Percentiles rank a stretch among this genome's conserved stretches.
Evolutionary conservation across 2,888 invertebrate species (phyloP).

Genomic region (Sarcophaga variegata): DNA sequence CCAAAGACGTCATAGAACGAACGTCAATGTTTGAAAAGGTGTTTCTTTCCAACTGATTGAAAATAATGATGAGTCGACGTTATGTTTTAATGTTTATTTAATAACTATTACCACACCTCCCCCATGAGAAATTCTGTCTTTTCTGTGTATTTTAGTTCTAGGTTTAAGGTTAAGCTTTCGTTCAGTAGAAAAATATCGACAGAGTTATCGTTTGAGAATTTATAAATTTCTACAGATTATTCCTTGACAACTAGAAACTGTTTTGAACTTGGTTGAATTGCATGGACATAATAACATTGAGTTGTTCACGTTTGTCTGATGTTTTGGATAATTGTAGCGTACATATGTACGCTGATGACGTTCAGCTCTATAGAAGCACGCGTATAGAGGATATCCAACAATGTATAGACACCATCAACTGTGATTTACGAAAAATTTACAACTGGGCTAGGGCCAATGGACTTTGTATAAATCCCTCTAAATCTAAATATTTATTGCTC

Average conservation of each 20-base stretch:
- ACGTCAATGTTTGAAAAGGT: background rate
- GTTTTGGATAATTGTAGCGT: no score
- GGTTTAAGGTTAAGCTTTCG: background rate
- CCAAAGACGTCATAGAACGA: background rate
- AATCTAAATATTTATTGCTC: no score
- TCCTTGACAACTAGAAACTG: background rate
- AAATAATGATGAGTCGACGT: background rate
- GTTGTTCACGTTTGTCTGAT: background rate
- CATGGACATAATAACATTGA: conserved; percentile 27
- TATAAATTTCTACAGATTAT: background rate
- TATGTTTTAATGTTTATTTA: background rate
- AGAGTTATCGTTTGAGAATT: background rate
- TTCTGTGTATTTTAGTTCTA: background rate
- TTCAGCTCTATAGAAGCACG: no score
- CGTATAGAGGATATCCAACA: no score
- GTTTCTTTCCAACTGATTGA: background rate
- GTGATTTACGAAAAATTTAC: no score
- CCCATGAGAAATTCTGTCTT: background rate
- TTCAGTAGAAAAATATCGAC: background rate
- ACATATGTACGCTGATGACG: no score
- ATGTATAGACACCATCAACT: no score
- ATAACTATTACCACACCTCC: background rate
- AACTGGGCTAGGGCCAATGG: no score
- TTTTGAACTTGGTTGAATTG: background rate
- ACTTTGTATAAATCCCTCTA: no score